Base-by-base conservation (phyloP, 1,140 invertebrate genomes). In the Bactericera cockerelli region DNA sequence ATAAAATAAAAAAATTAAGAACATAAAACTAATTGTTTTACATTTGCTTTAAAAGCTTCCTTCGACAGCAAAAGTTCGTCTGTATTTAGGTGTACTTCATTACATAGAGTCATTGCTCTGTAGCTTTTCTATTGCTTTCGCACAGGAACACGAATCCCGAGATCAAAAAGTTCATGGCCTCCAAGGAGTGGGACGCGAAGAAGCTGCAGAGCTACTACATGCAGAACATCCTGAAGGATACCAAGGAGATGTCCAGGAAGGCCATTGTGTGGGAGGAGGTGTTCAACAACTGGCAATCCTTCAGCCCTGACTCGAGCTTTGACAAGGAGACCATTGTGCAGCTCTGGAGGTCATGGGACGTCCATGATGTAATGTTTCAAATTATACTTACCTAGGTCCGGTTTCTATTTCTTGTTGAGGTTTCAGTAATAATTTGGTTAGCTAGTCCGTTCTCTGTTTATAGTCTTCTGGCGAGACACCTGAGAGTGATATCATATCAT, bases 221-320 rank as follows among this genome's bases (percentile, higher is more conserved):
- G 61, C 70, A 80, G 63, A 78, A 77, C 62, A 57, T 89, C 1
- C 66, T 87, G 1, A 71, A 78, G 14, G 78, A 79, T 26, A 62
- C 64, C n/a, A 58, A 65, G 2, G 60, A 65, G 2, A 64, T 79
- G 3, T 70, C 76, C 11, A 68, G 71, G 1, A 79, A 72, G 13
- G 78, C 84, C 54, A 78, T 93, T 22, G 86, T 96, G 1, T 96
- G 92, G 92, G 89, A 96, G 74, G 92, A 95, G 74, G 87, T 95
- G 1, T 86, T 89, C 68, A 81, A 85, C 62, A 87, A 94, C 71
- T 79, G 79, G 42, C 6, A 49, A n/a, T 10, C 6, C 22, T 3
- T 49, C n/a, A 49, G 19, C 22, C 8, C 8, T 4, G 42, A 49
- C 8, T 4, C n/a, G 4, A 67, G 74, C 16, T 65, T 87, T 13